Evolutionary conservation across 2,113 vertebrate genomes (phyloP).

Genomic region (Sander lucioperca): DNA sequence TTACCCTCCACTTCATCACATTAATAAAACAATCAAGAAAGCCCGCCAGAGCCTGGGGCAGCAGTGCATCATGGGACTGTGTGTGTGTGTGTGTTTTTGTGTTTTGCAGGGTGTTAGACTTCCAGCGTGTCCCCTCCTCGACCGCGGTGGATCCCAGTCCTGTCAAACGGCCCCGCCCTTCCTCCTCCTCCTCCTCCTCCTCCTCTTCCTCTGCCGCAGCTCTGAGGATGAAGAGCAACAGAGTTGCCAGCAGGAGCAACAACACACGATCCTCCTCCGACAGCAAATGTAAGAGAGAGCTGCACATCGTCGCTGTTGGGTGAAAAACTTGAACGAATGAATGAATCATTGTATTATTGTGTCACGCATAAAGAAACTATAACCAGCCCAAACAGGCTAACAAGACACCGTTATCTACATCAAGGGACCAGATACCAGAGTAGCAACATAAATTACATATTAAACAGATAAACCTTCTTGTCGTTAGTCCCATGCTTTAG

Average conservation of each 20-base stretch:
- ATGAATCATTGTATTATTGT: too few species aligned
- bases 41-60: neutral
- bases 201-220: conserved; percentile 51
- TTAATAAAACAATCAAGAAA: conserved; percentile 32
- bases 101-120: conserved; percentile 73
- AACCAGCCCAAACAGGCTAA: too few species aligned
- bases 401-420: too few species aligned
- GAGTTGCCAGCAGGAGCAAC: conserved; percentile 46
- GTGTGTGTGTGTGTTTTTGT: conserved; percentile 43
- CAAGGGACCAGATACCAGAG: too few species aligned
- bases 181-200: conserved; percentile 50
- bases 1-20: conserved; percentile 29
- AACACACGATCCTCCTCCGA: conserved; percentile 32
- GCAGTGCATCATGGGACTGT: conserved; percentile 43
- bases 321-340: too few species aligned
- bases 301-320: neutral
- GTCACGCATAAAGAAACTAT: too few species aligned
- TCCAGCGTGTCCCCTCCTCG: conserved; percentile 76
- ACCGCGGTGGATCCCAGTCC: conserved; percentile 58
- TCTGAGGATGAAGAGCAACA: conserved; percentile 63
- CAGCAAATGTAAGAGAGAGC: conserved; percentile 64
- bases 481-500: too few species aligned
- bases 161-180: conserved; percentile 63
- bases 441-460: too few species aligned
- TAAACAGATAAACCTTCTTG: too few species aligned